Evolutionary conservation across 2,113 vertebrate genomes (phyloP).

Genomic region (Carassius gibelio): DNA sequence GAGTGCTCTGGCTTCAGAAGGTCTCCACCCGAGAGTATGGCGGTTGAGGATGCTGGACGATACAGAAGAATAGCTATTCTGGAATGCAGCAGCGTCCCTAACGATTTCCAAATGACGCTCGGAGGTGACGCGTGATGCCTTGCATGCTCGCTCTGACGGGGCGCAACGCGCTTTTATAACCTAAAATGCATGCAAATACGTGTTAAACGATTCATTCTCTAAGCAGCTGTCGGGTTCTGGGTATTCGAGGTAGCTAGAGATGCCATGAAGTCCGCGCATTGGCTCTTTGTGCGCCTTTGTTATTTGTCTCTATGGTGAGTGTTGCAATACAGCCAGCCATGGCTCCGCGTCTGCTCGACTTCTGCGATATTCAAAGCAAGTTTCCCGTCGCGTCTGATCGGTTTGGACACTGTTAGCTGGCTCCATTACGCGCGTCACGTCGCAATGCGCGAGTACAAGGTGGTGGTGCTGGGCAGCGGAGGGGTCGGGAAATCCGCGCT

Average conservation of each 20-base stretch:
- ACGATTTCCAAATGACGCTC: slow-evolving; percentile 14
- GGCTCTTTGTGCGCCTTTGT: slow-evolving; percentile 52
- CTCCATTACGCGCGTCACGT: slow-evolving; percentile 14
- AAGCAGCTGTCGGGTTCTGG: background rate
- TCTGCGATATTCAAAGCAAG: slow-evolving; percentile 52
- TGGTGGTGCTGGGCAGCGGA: slow-evolving; percentile 95
- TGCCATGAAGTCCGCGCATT: slow-evolving; percentile 51
- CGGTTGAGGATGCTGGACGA: slow-evolving; percentile 58
- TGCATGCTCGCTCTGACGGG: background rate
- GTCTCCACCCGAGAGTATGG: slow-evolving; percentile 81
- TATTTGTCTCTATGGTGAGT: slow-evolving; percentile 42
- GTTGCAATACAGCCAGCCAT: slow-evolving; percentile 21
- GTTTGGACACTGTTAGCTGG: slow-evolving; percentile 47
- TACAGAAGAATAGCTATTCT: slow-evolving; percentile 58
- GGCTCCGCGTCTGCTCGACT: slow-evolving; percentile 1
- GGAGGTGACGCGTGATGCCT: background rate
- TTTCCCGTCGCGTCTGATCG: slow-evolving; percentile 50
- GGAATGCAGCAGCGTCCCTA: slow-evolving; percentile 23
- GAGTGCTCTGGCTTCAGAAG: slow-evolving; percentile 70
- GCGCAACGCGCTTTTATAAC: background rate
- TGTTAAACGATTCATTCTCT: background rate
- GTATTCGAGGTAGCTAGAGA: background rate
- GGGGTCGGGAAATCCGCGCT: slow-evolving; percentile 95
- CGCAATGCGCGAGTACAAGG: slow-evolving; percentile 95
- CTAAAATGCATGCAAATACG: background rate